A percentile compares a stretch with the other conserved stretches of the same genome.
Evolutionary conservation across 2,888 invertebrate genomes (phyloP).

Genomic region (Hydropsyche betteni): DNA sequence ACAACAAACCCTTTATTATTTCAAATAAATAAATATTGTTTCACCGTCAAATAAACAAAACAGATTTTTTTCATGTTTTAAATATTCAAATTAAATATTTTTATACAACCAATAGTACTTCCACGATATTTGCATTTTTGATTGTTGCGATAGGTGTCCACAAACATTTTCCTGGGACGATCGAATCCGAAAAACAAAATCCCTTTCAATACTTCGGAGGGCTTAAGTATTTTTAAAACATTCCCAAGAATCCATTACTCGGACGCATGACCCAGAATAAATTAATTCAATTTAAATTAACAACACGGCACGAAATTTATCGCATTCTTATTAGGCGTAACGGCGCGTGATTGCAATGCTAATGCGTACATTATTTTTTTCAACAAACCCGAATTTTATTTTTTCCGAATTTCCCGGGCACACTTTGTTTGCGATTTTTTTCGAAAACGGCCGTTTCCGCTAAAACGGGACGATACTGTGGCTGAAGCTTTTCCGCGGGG

Average conservation of each 20-base stretch:
- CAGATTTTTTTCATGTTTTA: no score
- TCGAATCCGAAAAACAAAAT: no score
- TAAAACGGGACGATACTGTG: constrained; percentile 21
- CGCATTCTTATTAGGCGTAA: constrained; percentile 21
- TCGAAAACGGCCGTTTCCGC: constrained; percentile 1
- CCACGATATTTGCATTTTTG: no score
- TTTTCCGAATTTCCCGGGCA: background rate
- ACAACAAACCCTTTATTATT: no score
- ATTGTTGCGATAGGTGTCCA: no score
- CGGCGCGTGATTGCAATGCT: constrained; percentile 20
- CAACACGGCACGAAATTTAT: constrained; percentile 12
- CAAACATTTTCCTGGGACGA: no score
- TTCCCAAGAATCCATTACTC: background rate
- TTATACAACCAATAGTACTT: no score
- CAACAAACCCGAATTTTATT: background rate
- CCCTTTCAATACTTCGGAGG: no score
- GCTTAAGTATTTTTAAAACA: no score
- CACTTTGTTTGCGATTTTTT: constrained; percentile 24
- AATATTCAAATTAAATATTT: no score
- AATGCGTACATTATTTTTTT: constrained; percentile 4
- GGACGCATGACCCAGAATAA: constrained; percentile 14
- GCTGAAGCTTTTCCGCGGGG: background rate
- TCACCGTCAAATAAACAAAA: no score
- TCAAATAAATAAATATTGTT: no score
- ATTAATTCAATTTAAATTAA: constrained; percentile 26